Conservation (phyloP, 2,113 vertebrate species). For the Perca flavescens region DNA sequence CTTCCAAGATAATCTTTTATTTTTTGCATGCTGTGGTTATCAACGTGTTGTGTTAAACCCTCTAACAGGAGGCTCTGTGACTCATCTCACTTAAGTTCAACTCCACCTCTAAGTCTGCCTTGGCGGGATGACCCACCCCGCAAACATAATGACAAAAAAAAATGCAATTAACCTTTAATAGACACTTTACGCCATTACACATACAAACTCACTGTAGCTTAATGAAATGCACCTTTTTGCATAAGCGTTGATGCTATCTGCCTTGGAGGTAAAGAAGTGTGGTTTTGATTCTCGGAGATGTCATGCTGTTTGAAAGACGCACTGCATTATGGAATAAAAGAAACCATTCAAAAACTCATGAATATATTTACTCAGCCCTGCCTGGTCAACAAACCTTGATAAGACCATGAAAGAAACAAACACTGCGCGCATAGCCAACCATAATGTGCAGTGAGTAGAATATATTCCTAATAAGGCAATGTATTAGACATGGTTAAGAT, state of each 20-base stretch:
- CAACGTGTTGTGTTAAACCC: not conserved
- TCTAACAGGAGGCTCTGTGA: not conserved
- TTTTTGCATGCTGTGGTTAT: slow-evolving; percentile 18
- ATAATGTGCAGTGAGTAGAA: slow-evolving; percentile 36
- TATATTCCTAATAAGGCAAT: slow-evolving; percentile 15
- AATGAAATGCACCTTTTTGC: slow-evolving; percentile 31
- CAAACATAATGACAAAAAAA: slow-evolving; percentile 44
- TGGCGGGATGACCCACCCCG: slow-evolving; percentile 5
- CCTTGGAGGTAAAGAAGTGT: slow-evolving; percentile 29
- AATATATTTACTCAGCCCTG: slow-evolving; percentile 67
- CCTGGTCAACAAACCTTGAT: slow-evolving; percentile 61
- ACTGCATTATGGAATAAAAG: slow-evolving; percentile 54
- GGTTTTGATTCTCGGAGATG: slow-evolving; percentile 48
- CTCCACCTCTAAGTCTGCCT: slow-evolving; percentile 25
- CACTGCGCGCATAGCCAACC: slow-evolving; percentile 12
- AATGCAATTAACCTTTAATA: slow-evolving; percentile 44
- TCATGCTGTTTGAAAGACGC: slow-evolving; percentile 45
- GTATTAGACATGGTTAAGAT: slow-evolving; percentile 39
- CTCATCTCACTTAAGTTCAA: slow-evolving; percentile 28
- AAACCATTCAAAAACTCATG: slow-evolving; percentile 65
- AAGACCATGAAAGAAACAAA: slow-evolving; percentile 55
- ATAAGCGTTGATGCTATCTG: slow-evolving; percentile 30
- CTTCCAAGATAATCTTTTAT: slow-evolving; percentile 10
- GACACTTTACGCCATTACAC: slow-evolving; percentile 38
- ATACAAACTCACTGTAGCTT: slow-evolving; percentile 22